Evolutionary conservation across 2,113 vertebrate species (phyloP), one percentile per base, ranked within the genome.

Genomic region (Phrynocephalus versicolor): DNA sequence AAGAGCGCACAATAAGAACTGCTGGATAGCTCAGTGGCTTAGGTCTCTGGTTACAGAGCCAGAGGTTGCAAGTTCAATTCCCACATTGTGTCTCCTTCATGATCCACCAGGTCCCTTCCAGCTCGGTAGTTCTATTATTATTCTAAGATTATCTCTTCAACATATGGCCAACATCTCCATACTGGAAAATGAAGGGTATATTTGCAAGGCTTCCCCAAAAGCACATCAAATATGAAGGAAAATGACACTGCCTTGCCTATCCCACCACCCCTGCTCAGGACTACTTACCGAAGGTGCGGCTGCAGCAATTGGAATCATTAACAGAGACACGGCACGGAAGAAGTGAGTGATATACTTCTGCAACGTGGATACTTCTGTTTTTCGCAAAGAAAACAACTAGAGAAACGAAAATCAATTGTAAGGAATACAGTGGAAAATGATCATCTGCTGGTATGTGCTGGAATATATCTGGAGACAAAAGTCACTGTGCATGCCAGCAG

Each of bases 301-400:
- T 0, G 98, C 97, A 7, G 98, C 97, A 16, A 99, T 23, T 2
- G 98, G 98, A 57, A 99, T 91, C 97, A 99, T 99, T 45, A 97
- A 7, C 16, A 99, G 39, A 0, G 97, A 97, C 13, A 98, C 8
- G 0, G 82, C 93, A 3, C 98, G 94, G 37, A 98, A 93, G 60
- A 96, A 89, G 93, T 98, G 91, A 0, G 97, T 97, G 2, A 94
- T 14, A 0, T 95, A 78, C 35, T 89, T 97, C 94, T 98, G 98
- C 67, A 98, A 89, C n/a, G 79, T 93, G 19, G 98, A 97, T 9
- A 89, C 79, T 27, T 94, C 62, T 1, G 82, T 1, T 81, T 94
- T 97, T 41, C 96, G 96, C 0, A 97, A 92, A 82, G 97, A 94
- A 90, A 98, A 97, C 35, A 99, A 93, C 98, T 99, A 92, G 85